Base-by-base conservation (phyloP, 2,888 invertebrate genomes). In the Tenthredo mesomela region DNA sequence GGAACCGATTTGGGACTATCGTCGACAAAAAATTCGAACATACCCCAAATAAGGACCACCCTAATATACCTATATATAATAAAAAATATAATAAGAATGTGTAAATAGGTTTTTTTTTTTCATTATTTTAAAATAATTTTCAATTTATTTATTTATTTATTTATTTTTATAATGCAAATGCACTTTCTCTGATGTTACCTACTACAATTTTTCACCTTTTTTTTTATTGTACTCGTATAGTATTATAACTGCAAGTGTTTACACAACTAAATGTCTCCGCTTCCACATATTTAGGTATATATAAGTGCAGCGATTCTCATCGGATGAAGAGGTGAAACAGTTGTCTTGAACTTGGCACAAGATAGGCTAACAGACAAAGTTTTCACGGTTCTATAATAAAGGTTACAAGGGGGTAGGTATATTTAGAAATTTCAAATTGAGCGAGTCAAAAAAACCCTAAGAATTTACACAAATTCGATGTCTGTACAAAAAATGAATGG, bases 201-300 rank as follows among this genome's bases (percentile, higher is more conserved):
- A 73, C n/a, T n/a, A 73, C 43, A 40, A 73, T 73, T 73, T 67
- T 71, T 73, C 37, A 70, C 37, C 6, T 18, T 9, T 2, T 61
- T 7, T 7, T 61, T 67, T 40, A 40, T 70, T 67, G 18, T 67
- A 18, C 33, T 33, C 67, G 33, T 29, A 33, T 67, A 67, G 6
- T 33, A 70, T 70, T 47, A 71, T 71, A 71, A 40, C 54, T 61
- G 61, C 21, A 84, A 83, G 82, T 86, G 85, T 85, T 86, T 85
- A 86, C 86, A 85, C 86, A 85, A 84, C 87, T 86, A 88, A 89
- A 87, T 86, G 85, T 86, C 82, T 85, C 85, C 73, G 84, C 70
- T 85, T 86, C 84, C 47, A 25, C 47, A 33, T n/a, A n/a, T n/a
- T n/a, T n/a, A n/a, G n/a, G n/a, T n/a, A n/a, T n/a, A n/a, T n/a